Base-by-base conservation (phyloP, 2,888 invertebrate genomes). In the Spisula subtruncata region DNA sequence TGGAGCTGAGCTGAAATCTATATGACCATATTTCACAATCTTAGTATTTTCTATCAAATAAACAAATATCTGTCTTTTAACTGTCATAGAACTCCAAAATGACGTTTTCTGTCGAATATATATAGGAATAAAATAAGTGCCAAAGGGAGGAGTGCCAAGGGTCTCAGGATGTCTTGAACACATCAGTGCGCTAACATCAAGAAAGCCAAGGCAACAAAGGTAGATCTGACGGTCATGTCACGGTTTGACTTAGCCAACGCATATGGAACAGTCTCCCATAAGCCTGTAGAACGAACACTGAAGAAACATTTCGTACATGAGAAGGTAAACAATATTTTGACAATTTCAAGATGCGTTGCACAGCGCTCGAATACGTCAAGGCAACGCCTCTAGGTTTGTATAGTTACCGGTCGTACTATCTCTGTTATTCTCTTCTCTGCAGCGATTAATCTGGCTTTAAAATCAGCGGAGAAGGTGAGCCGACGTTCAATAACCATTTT, bases 321-420 rank as follows among this genome's bases (percentile, higher is more conserved):
- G 82, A 88, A 35, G 79, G 29, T 88, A 56, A 85, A 41, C 54
- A 79, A 10, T 85, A 90, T 32, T 90, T 87, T 75, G 81, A 91
- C 81, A 88, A 81, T 16, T 82, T 91, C 18, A 20, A 81, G 75
- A 10, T 89, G 60, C 46, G 88, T 29, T 89, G 88, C 86, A 86
- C 87, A 41, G 89, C 48, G 20, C 60, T 51, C n/a, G 88, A 85
- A 79, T 87, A 85, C 89, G 29, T 79, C 81, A n/a, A 90, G 90
- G 86, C 88, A 89, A 82, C 84, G 86, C 75, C 81, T 90, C n/a
- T 75, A 92, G 46, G 86, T 90, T 14, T 75, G 87, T 41, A n/a
- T 92, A 75, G 90, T 89, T 6, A 92, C 90, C 32, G 87, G 86
- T 35, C 90, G 86, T 71, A 92, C 92, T 25, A 83, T 92, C 46